Conservation (phyloP, 2,888 invertebrate species). For the Callyntrura guangdongensis region DNA sequence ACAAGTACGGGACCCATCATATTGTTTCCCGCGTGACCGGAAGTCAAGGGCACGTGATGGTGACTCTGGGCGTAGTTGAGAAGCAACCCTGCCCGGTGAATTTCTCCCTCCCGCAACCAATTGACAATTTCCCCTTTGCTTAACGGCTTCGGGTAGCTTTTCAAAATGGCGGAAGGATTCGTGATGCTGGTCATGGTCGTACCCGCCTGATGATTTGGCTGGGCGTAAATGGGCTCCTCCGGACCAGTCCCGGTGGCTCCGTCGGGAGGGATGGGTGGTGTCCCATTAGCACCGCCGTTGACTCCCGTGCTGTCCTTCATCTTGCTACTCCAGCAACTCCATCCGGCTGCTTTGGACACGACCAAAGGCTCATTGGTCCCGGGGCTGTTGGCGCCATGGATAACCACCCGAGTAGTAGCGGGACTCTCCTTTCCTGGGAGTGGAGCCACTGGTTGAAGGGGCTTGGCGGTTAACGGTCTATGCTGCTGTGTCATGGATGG, state of each 20-base stretch:
- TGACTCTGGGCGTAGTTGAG: conserved; percentile 65
- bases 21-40: conserved; percentile 48
- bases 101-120: conserved; percentile 81
- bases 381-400: conserved; percentile 30
- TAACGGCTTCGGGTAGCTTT: conserved; percentile 77
- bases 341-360: conserved; percentile 43
- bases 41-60: conserved; percentile 49
- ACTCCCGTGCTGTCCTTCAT: neutral
- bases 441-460: conserved; percentile 19
- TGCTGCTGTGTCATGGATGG: neutral
- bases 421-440: neutral
- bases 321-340: conserved; percentile 64
- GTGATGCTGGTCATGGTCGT: conserved; percentile 71
- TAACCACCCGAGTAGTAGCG: neutral
- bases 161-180: conserved; percentile 78
- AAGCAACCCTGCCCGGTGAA: conserved; percentile 78
- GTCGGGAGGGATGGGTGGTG: neutral
- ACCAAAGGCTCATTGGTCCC: neutral
- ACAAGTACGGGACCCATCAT: conserved; percentile 66
- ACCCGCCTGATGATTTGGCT: conserved; percentile 76
- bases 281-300: neutral
- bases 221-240: conserved; percentile 79
- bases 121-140: conserved; percentile 77
- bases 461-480: neutral
- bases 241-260: neutral